phyloP scores from a whole-genome alignment of 2,113 vertebrate species.

The Burhinus bistriatus region DNA sequence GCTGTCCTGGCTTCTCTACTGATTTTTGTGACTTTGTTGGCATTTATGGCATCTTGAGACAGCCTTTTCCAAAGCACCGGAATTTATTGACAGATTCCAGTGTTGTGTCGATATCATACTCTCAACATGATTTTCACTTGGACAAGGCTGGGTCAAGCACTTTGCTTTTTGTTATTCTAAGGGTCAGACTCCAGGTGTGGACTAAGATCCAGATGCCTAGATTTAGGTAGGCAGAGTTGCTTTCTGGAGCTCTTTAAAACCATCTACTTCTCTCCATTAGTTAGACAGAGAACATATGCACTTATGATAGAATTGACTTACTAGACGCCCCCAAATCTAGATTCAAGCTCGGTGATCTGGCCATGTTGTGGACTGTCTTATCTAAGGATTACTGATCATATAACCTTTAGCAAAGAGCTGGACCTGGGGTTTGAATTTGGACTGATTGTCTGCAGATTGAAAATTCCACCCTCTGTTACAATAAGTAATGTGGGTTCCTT shows the following conservation, averaged over 20 bases:
- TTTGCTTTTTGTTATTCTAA: background rate
- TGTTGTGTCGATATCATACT: background rate
- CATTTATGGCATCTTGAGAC: background rate
- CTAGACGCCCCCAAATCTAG: background rate
- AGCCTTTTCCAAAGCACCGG: background rate
- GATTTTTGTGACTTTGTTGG: background rate
- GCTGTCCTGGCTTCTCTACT: background rate
- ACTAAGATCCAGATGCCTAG: background rate
- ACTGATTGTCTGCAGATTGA: background rate
- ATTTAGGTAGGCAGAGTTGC: background rate
- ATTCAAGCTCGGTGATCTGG: background rate
- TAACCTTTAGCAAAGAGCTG: background rate
- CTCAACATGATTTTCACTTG: background rate
- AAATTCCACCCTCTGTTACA: background rate
- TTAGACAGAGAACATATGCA: background rate
- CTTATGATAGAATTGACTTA: background rate
- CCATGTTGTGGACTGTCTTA: background rate
- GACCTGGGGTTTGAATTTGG: background rate
- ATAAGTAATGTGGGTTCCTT: background rate
- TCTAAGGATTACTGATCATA: background rate
- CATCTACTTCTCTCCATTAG: background rate
- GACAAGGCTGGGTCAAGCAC: background rate
- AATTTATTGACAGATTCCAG: background rate
- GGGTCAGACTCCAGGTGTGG: background rate
- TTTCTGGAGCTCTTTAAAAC: background rate